A percentile compares a stretch with the other conserved stretches of the same genome.
These are phyloP conservation scores for Zoanthus gigantus DNA, from an alignment of 92 coral and sea anemone species.

Conservation along the genomic window DNA sequence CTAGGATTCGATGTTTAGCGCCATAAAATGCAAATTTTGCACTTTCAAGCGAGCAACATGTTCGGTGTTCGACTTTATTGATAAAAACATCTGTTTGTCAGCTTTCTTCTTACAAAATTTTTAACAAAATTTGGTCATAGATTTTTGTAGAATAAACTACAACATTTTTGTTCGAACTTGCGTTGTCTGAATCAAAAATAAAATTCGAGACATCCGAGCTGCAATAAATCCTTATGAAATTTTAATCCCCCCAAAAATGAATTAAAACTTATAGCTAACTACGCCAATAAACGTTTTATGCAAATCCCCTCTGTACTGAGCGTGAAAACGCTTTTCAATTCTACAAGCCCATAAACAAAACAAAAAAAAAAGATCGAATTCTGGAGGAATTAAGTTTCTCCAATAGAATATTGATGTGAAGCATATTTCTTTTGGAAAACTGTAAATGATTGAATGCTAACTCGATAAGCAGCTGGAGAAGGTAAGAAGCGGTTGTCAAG, in stretches of 20 bases:
- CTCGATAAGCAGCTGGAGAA: constrained; percentile 25
- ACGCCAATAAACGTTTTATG: neutral
- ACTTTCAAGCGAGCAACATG: neutral
- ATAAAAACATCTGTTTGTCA: constrained; percentile 10
- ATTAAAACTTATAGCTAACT: neutral
- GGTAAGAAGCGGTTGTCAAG: constrained; percentile 29
- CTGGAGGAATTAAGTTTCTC: neutral
- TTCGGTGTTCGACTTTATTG: neutral
- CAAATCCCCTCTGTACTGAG: constrained; percentile 10
- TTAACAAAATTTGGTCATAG: neutral
- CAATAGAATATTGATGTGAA: neutral
- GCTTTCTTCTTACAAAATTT: neutral
- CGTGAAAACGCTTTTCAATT: constrained; percentile 6
- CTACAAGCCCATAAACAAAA: neutral
- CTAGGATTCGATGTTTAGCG: neutral
- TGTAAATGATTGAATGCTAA: neutral
- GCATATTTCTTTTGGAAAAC: neutral
- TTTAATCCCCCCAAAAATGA: neutral
- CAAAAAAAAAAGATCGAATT: neutral
- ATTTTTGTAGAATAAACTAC: neutral
- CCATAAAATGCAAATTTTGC: constrained; percentile 22
- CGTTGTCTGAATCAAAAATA: too few species aligned
- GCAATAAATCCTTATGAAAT: neutral
- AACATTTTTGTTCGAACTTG: too few species aligned
- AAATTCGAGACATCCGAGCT: neutral